These are phyloP conservation scores for Antheraea pernyi DNA, from an alignment of 1,140 invertebrate species.

Conservation along the genomic window DNA sequence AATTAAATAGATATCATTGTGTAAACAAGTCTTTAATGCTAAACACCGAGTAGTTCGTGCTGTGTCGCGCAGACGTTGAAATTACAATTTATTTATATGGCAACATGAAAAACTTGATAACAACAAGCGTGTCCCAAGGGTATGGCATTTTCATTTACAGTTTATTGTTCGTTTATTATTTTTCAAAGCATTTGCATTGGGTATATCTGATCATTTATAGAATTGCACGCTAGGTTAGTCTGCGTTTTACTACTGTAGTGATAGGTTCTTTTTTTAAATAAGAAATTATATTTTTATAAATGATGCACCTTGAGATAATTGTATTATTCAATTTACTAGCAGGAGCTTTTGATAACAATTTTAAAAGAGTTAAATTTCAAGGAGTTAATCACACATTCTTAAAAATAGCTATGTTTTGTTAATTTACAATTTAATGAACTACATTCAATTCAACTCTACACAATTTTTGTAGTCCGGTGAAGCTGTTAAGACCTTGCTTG, in stretches of 20 bases:
- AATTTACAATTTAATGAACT: no score
- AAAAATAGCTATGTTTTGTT: no score
- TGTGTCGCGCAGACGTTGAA: neutral
- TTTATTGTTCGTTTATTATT: neutral
- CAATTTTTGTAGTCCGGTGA: no score
- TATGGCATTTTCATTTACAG: constrained; percentile 4
- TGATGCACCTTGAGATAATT: no score
- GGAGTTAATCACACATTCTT: no score
- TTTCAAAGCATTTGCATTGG: neutral
- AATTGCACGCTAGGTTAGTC: neutral
- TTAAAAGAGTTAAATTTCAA: no score
- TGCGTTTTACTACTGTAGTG: neutral
- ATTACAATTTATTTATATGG: constrained; percentile 4
- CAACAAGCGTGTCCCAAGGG: neutral
- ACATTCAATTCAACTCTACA: no score
- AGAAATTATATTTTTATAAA: no score
- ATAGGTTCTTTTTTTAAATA: no score
- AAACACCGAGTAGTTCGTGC: neutral
- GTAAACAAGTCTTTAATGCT: neutral
- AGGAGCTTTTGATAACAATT: no score
- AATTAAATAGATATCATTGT: neutral
- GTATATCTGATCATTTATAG: neutral
- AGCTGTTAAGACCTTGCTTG: no score
- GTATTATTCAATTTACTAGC: no score
- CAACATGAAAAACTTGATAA: constrained; percentile 5